A percentile compares a stretch with the other conserved stretches of the same genome.
These are phyloP conservation scores for Aphyosemion australe DNA, from an alignment of 2,113 vertebrate genomes.

Conservation along the genomic window DNA sequence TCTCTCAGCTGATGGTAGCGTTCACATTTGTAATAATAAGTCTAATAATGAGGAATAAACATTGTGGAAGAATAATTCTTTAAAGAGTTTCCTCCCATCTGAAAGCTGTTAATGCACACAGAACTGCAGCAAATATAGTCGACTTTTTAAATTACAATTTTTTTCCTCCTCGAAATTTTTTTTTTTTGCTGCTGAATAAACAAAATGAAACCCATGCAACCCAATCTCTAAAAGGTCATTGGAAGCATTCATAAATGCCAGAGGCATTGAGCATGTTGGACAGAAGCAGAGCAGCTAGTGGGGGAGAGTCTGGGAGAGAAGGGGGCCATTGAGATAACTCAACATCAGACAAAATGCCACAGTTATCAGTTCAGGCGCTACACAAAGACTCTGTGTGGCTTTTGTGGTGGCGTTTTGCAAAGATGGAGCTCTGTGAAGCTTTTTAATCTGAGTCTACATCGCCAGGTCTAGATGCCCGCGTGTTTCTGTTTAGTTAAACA, in stretches of 20 bases:
- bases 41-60: background rate
- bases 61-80: background rate
- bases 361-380: conserved; percentile 57
- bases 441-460: conserved; percentile 19
- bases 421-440: conserved; percentile 36
- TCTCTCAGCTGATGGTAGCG: background rate
- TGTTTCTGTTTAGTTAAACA: too few species aligned
- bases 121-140: background rate
- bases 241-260: conserved; percentile 43
- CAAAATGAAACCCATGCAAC: conserved; percentile 37
- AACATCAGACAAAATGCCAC: conserved; percentile 50
- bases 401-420: background rate
- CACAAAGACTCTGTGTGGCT: conserved; percentile 60
- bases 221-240: conserved; percentile 45
- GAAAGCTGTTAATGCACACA: background rate
- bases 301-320: conserved; percentile 39
- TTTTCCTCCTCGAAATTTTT: background rate
- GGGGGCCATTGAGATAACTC: conserved; percentile 46
- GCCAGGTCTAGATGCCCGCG: too few species aligned
- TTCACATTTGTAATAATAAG: conserved; percentile 17
- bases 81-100: background rate
- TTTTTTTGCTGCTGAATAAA: conserved; percentile 44
- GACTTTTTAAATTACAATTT: conserved; percentile 17
- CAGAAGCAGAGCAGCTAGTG: conserved; percentile 41
- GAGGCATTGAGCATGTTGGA: conserved; percentile 47